Base-by-base conservation (phyloP, 2,113 vertebrate genomes). In the Pangasianodon gigas region DNA sequence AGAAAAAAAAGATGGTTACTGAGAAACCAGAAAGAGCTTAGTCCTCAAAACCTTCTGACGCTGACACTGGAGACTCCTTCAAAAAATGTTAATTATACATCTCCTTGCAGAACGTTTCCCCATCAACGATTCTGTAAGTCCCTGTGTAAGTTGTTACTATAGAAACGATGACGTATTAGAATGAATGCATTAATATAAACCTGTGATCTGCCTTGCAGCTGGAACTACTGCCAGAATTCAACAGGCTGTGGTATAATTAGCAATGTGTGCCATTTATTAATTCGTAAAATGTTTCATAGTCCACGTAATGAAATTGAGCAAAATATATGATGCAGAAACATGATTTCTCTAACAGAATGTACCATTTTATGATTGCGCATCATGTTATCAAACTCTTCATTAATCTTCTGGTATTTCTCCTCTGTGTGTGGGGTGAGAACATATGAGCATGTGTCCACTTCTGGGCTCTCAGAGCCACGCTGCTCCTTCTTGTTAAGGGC, bases 341-440 rank as follows among this genome's bases (percentile, higher is more conserved):
- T 87, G 51, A 65, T 24, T 52, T 58, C 48, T 65, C 1, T 32
- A 84, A 52, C 26, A 41, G 58, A 89, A 88, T 94, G 90, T 97
- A 98, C 97, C 95, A 99, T 96, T 96, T 99, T 99, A 97, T 99
- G 98, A 96, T 96, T 98, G 96, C 97, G 95, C 98, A 99, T 99
- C 98, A 99, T 99, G 96, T 98, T 97, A 97, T 99, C 98, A 95
- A 99, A 99, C 93, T 99, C 98, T 95, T 99, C 98, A 93, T 99
- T 99, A 93, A 99, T 99, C 97, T 99, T 99, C 96, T 99, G 99
- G 96, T 99, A 99, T 93, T 99, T 99, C 95, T 98, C 98, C 95
- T 99, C 98, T 86, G 98, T 98, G 93, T 97, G 97, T 92, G 98
- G 97, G 89, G 97, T 97, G 94, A 99, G 97, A 94, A 98, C 95